Conservation (phyloP, 2,797 vertebrate genomes). For the Triplophysa bombifrons region DNA sequence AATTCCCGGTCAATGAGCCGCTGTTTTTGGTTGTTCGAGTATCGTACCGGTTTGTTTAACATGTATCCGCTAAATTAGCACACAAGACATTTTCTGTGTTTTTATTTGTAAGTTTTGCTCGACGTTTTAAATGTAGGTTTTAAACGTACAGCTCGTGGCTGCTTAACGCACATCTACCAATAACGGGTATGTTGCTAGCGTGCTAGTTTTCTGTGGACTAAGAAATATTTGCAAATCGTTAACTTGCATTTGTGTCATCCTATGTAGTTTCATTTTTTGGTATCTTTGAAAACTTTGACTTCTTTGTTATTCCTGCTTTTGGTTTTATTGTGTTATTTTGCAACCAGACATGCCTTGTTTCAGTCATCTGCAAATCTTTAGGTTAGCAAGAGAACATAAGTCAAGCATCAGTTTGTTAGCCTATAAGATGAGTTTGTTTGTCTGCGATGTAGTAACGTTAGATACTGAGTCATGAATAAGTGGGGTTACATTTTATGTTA, state of each 20-base stretch:
- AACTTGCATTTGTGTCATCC: not conserved
- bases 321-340: not conserved
- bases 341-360: not conserved
- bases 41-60: constrained; percentile 20
- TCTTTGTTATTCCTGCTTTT: not conserved
- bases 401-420: constrained; percentile 2
- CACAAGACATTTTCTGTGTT: not conserved
- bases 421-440: not conserved
- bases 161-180: constrained; percentile 15
- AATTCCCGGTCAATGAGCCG: constrained; percentile 64
- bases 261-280: not conserved
- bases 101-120: not conserved
- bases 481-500: not conserved
- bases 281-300: not conserved
- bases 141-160: constrained; percentile 1
- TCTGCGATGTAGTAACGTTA: not conserved
- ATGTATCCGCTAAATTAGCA: not conserved
- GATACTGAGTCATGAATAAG: not conserved
- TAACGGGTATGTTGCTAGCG: constrained; percentile 40
- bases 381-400: constrained; percentile 19
- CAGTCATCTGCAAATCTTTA: not conserved
- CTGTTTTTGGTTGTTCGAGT: constrained; percentile 58
- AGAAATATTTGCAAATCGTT: not conserved
- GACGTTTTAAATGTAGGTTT: constrained; percentile 30
- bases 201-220: constrained; percentile 24